A percentile compares a stretch with the other conserved stretches of the same genome.
phyloP scores from a whole-genome alignment of 2,797 vertebrate genomes.

The Pseudochirops cupreus region DNA sequence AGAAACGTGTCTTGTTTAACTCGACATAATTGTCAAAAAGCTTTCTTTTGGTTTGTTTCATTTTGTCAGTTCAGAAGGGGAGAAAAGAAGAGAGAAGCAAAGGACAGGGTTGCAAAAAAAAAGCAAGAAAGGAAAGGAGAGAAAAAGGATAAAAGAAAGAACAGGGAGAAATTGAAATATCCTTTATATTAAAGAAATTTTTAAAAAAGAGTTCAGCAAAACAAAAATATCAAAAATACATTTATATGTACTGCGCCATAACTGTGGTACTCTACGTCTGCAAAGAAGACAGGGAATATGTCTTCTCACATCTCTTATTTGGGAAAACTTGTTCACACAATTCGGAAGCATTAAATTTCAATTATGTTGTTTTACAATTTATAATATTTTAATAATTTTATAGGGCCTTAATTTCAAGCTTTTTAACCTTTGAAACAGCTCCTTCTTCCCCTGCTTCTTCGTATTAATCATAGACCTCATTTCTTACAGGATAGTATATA shows the following conservation, averaged over 20 bases:
- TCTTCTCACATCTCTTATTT: background rate
- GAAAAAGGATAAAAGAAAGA: background rate
- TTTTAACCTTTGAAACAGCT: background rate
- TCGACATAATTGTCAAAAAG: background rate
- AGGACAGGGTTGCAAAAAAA: background rate
- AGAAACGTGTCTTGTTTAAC: background rate
- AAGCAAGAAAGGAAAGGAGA: background rate
- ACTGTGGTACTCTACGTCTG: background rate
- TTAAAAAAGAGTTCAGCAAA: background rate
- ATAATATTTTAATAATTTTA: background rate
- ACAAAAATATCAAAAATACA: background rate
- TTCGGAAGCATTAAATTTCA: background rate
- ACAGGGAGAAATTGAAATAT: background rate
- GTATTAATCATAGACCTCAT: background rate
- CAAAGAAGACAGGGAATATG: background rate
- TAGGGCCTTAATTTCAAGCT: background rate
- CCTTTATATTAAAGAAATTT: background rate
- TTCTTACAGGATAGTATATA: background rate
- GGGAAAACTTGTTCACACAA: background rate
- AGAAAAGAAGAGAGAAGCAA: background rate
- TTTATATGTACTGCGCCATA: background rate
- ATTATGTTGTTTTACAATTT: background rate
- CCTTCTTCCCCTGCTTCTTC: background rate
- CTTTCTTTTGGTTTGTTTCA: no score
- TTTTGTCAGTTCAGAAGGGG: background rate